Evolutionary conservation across 1,140 invertebrate species (phyloP), one percentile per base, ranked within the genome.

Genomic region (Sycophila sp.): DNA sequence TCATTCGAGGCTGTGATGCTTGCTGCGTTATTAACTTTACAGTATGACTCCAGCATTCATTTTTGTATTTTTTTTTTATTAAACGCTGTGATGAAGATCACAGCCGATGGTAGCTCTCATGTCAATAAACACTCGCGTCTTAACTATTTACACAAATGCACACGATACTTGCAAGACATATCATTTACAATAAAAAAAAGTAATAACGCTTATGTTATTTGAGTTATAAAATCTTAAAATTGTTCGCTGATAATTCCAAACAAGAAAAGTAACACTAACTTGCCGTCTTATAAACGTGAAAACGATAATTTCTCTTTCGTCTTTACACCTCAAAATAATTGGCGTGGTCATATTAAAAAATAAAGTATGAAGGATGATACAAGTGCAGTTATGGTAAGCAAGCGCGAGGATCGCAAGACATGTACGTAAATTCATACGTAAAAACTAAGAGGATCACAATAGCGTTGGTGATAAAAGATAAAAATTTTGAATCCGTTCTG

Each of bases 111-210:
- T 67, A 42, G n/a, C 13, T 58, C 55, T 36, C 32, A 60, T 49
- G 11, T 51, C 19, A 36, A 40, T 60, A 19, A 65, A 53, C 24
- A 55, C 19, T 62, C 47, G 19, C 45, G 13, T 11, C 30, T 24
- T 62, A 73, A 77, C 77, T 82, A 83, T 83, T 80, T 83, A 83
- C 78, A 83, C 69, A 82, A 82, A 81, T 81, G 78, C 79, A 80
- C 72, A 76, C 74, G 72, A 75, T 74, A 77, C 68, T 80, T 80
- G 73, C 73, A 73, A 64, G 71, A 22, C 49, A 56, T 30, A 22
- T 28, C 56, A 70, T 49, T 53, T 28, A 58, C 66, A 36, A 26
- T 66, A 63, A 32, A 8, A 51, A 71, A 47, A 32, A 75, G 71
- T 62, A 51, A 51, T n/a, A n/a, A n/a, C n/a, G n/a, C n/a, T n/a